Base-by-base conservation (phyloP, 2,888 invertebrate genomes). In the Cylloceria caligata region DNA sequence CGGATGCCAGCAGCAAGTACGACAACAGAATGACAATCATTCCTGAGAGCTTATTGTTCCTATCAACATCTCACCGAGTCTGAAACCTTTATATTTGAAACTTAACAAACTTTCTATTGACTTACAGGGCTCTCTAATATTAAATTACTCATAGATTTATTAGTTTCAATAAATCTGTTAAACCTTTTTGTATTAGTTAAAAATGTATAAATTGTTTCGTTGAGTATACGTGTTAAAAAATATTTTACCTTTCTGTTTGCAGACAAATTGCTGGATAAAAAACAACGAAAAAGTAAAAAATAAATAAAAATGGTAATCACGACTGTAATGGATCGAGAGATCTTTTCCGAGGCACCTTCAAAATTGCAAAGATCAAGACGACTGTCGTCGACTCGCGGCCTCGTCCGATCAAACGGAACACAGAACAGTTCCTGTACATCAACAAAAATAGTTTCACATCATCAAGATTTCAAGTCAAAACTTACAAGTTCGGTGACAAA, bases 341-440 rank as follows among this genome's bases (percentile, higher is more conserved):
- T 73, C 57, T 74, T 85, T 36, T 77, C 87, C 57, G 85, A 74
- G 21, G 67, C 83, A 21, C 80, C 84, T 5, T 76, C 84, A 42
- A 89, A 90, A 79, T 80, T 91, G 2, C 87, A 90, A 30, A 86
- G 89, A 77, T 92, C 92, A 0, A 88, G 92, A n/a, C 88, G 91
- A 74, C 78, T 92, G 42, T 90, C 91, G 7, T 92, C 92, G 55
- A 91, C 92, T 2, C 87, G 92, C 39, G 91, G 92, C 9, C 83
- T 91, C 34, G 49, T 45, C 6, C 69, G 67, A 52, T 45, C 49
- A 11, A 60, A 64, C 30, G 84, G 84, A 49, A 76, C 77, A 11
- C 71, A 84, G 57, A 84, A 49, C 52, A 62, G 27, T 47, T 27
- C 42, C 13, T 69, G 27, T 69, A 57, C 60, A 34, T 83, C 36